A percentile compares a stretch with the other conserved stretches of the same genome.
Conservation (phyloP, 1,140 invertebrate species). For the Anoplophora glabripennis region DNA sequence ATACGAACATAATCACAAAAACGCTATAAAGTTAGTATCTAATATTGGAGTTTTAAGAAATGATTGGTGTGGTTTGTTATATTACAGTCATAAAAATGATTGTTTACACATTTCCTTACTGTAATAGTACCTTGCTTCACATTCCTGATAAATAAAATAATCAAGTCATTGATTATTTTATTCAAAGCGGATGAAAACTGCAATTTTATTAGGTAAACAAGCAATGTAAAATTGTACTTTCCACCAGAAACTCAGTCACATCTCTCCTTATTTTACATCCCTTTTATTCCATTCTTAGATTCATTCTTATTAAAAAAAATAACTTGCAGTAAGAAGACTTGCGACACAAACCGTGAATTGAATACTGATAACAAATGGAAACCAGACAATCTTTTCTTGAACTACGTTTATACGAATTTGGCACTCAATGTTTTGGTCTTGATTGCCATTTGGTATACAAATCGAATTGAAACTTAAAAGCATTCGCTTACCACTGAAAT, state of each 20-base stretch:
- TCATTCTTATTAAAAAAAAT: too few species aligned
- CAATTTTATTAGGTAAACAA: neutral
- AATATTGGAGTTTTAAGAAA: constrained; percentile 28
- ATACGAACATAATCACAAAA: constrained; percentile 1
- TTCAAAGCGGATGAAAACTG: neutral
- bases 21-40: constrained; percentile 17
- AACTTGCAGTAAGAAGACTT: too few species aligned
- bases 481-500: too few species aligned
- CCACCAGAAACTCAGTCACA: neutral
- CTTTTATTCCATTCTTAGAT: too few species aligned
- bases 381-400: too few species aligned
- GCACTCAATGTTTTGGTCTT: too few species aligned
- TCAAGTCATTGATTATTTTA: neutral
- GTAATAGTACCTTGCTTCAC: neutral
- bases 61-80: constrained; percentile 35
- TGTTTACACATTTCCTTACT: constrained; percentile 23
- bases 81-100: constrained; percentile 34
- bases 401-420: too few species aligned
- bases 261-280: neutral
- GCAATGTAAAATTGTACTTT: neutral
- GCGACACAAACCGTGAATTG: too few species aligned
- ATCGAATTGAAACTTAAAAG: too few species aligned
- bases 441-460: too few species aligned
- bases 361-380: too few species aligned
- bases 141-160: neutral